phyloP scores from a whole-genome alignment of 1,140 invertebrate species.

The Pseudomyrmex cubaensis region DNA sequence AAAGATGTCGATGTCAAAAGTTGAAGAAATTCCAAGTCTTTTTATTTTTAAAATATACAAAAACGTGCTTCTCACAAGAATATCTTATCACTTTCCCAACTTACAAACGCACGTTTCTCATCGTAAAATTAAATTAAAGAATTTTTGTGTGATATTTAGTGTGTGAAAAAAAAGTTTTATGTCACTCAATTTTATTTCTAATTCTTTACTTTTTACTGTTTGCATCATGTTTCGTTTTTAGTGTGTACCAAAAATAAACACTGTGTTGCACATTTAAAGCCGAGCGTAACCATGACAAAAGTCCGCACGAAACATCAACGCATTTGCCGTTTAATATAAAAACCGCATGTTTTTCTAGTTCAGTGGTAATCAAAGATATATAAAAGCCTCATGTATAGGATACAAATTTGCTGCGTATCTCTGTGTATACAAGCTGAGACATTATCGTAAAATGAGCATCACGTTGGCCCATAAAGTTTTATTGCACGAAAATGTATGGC shows the following conservation, averaged over 20 bases:
- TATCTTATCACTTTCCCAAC: neutral
- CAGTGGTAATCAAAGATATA: slow-evolving; percentile 10
- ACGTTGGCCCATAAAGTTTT: slow-evolving; percentile 34
- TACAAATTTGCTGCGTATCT: slow-evolving; percentile 11
- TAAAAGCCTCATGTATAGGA: neutral
- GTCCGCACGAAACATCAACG: neutral
- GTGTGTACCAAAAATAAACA: neutral
- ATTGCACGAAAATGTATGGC: slow-evolving; percentile 10
- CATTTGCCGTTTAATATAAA: neutral
- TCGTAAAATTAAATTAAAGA: slow-evolving; percentile 22
- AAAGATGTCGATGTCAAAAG: neutral
- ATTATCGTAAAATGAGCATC: neutral
- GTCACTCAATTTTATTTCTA: neutral
- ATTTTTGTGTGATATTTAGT: slow-evolving; percentile 1
- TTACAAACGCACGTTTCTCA: neutral
- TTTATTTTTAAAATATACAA: slow-evolving; percentile 7
- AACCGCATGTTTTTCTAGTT: slow-evolving; percentile 13
- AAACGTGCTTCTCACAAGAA: neutral
- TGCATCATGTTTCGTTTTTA: neutral
- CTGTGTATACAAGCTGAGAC: neutral
- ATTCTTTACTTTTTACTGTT: slow-evolving; percentile 14
- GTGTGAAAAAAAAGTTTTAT: too few relatives aligned
- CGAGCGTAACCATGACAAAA: too few relatives aligned
- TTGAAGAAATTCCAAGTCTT: neutral
- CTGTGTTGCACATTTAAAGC: too few relatives aligned